Evolutionary conservation across 2,797 vertebrate genomes (phyloP).

Genomic region (Pangasius macronema): DNA sequence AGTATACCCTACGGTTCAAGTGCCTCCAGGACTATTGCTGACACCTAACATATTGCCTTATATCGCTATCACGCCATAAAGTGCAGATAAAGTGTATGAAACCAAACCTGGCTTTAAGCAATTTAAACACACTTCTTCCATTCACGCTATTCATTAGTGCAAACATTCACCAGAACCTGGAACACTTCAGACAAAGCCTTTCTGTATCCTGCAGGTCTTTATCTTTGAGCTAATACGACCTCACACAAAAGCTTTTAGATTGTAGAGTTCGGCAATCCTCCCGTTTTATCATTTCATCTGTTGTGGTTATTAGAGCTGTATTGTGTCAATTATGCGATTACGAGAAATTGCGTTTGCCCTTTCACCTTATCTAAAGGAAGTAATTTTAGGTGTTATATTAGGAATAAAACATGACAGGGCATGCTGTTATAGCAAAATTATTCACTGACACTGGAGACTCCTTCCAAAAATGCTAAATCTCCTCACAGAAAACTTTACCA

Average conservation of each 20-base stretch:
- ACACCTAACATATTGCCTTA: neutral
- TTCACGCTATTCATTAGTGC: conserved; percentile 23
- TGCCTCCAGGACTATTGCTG: no score
- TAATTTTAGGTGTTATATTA: neutral
- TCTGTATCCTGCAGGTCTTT: conserved; percentile 26
- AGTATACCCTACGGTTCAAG: no score
- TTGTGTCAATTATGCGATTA: conserved; percentile 5
- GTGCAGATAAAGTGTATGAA: conserved; percentile 1
- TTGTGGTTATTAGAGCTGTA: conserved; percentile 10
- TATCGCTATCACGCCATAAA: neutral
- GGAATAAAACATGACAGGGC: no score
- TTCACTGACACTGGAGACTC: neutral
- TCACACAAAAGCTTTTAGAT: conserved; percentile 33
- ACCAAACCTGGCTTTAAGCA: neutral
- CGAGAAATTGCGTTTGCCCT: neutral
- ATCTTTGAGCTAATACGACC: conserved; percentile 33
- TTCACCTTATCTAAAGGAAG: neutral
- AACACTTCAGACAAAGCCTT: conserved; percentile 34
- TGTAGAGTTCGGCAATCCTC: conserved; percentile 4
- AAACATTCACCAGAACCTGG: conserved; percentile 35
- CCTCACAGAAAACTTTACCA: no score
- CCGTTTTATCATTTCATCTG: conserved; percentile 14
- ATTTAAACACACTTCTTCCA: neutral
- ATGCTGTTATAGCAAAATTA: neutral
- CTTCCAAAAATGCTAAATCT: neutral